These are phyloP conservation scores for Protonemura montana DNA, from an alignment of 2,888 invertebrate species.

Conservation along the genomic window DNA sequence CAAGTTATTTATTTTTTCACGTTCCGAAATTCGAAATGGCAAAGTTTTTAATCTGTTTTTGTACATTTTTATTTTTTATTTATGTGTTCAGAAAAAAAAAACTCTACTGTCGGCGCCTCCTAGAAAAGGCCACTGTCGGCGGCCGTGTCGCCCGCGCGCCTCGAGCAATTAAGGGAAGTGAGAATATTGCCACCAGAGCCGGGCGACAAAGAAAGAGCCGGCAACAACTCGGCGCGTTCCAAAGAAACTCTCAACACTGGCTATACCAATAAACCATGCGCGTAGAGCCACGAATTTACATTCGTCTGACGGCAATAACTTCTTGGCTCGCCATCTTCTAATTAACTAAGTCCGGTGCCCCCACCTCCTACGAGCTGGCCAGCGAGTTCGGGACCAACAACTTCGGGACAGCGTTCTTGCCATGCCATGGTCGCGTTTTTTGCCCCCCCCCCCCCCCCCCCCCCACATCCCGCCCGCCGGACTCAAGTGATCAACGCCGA, in stretches of 20 bases:
- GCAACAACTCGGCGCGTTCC: neutral
- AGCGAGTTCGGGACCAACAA: neutral
- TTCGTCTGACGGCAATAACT: conserved; percentile 19
- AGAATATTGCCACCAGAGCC: neutral
- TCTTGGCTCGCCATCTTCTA: conserved; percentile 36
- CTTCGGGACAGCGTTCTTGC: neutral
- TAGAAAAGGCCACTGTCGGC: neutral
- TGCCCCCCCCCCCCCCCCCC: conserved; percentile 5
- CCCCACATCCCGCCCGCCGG: neutral
- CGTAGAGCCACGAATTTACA: neutral
- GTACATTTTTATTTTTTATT: conserved; percentile 17
- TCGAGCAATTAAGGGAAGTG: conserved; percentile 23
- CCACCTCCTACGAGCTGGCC: neutral
- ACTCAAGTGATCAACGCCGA: conserved; percentile 20
- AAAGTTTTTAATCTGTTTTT: conserved; percentile 34
- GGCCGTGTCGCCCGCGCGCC: neutral
- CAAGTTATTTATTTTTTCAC: neutral
- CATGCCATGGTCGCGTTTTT: neutral
- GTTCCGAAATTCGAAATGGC: neutral
- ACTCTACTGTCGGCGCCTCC: neutral
- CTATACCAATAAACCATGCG: conserved; percentile 7
- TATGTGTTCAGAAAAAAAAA: neutral
- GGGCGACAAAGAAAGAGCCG: neutral
- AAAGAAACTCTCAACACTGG: conserved; percentile 19
- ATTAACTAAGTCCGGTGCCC: conserved; percentile 42